These are phyloP conservation scores for Aspidiotus destructor DNA, from an alignment of 2,888 invertebrate genomes.

Conservation along the genomic window DNA sequence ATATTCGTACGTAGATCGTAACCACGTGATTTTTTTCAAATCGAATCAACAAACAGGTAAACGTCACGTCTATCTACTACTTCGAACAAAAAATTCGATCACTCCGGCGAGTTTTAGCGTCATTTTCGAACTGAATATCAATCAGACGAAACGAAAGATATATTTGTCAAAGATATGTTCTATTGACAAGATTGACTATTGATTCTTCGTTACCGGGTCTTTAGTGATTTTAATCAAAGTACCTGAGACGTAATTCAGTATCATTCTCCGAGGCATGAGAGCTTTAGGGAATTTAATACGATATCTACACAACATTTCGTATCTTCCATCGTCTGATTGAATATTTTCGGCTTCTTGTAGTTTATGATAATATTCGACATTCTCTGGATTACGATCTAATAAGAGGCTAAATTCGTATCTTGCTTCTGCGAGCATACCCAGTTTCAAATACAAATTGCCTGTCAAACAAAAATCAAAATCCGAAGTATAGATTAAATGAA, in stretches of 20 bases:
- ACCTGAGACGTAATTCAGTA: slow-evolving; percentile 73
- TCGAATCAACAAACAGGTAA: no score
- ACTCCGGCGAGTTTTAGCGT: no score
- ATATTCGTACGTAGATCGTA: no score
- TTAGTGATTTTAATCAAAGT: slow-evolving; percentile 27
- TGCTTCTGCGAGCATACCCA: slow-evolving; percentile 56
- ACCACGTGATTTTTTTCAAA: no score
- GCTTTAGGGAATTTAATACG: slow-evolving; percentile 72
- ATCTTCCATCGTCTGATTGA: slow-evolving; percentile 59
- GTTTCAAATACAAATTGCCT: slow-evolving; percentile 50
- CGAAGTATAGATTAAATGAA: not conserved
- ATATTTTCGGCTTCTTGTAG: slow-evolving; percentile 76
- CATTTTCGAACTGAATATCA: no score
- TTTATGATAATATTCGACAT: slow-evolving; percentile 82
- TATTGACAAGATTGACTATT: no score
- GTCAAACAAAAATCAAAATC: slow-evolving; percentile 42
- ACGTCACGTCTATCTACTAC: no score
- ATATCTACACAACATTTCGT: slow-evolving; percentile 70
- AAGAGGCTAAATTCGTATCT: slow-evolving; percentile 72
- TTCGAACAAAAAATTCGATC: no score
- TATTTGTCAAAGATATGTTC: no score
- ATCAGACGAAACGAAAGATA: no score
- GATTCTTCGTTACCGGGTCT: no score
- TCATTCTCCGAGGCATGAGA: slow-evolving; percentile 78
- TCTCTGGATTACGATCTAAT: slow-evolving; percentile 90